Base-by-base conservation (phyloP, 2,113 vertebrate species). In the Microtus montanus region DNA sequence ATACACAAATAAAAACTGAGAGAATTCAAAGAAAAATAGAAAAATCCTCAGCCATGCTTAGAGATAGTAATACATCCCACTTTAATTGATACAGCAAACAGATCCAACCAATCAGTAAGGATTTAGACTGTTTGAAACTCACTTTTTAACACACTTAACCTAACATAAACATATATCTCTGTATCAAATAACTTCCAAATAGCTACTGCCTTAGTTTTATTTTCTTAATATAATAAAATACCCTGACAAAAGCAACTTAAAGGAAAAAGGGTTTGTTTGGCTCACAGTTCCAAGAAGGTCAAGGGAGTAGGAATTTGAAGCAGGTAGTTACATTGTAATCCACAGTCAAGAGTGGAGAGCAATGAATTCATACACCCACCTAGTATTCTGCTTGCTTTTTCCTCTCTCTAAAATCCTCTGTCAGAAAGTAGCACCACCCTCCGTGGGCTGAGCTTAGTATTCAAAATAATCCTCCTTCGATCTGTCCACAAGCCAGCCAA, bases 11-110 rank as follows among this genome's bases (percentile, higher is more conserved):
- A 35, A 86, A 91, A 74, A 12, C 30, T 88, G n/a, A 74, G 24
- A 89, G 66, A 85, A 70, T n/a, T 93, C 83, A 44, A 49, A 87
- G 49, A 90, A 83, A 83, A 66, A 47, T 30, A 33, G 28, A 66
- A 28, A 85, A 85, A 85, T 47, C 26, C 28, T 63, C 15, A 85
- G 28, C 30, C 82, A 20, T 30, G 13, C 38, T 64, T 91, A 61
- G 38, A 58, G 54, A 38, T 89, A 35, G 79, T 79, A 68, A 80
- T 54, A 63, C 10, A 96, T 86, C 38, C 73, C 30, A 49, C 13
- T 93, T 85, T 90, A 73, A 54, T 52, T 85, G 28, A n/a, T 80
- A 64, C 35, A 94, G 64, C 82, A 84, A 77, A 47, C 13, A n/a
- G 8, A 85, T 38, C 38, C 4, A 44, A 73, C 92, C 61, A 84